A percentile compares a stretch with the other conserved stretches of the same genome.
phyloP scores from a whole-genome alignment of 2,113 vertebrate species.

The Chrysochloris asiatica region DNA sequence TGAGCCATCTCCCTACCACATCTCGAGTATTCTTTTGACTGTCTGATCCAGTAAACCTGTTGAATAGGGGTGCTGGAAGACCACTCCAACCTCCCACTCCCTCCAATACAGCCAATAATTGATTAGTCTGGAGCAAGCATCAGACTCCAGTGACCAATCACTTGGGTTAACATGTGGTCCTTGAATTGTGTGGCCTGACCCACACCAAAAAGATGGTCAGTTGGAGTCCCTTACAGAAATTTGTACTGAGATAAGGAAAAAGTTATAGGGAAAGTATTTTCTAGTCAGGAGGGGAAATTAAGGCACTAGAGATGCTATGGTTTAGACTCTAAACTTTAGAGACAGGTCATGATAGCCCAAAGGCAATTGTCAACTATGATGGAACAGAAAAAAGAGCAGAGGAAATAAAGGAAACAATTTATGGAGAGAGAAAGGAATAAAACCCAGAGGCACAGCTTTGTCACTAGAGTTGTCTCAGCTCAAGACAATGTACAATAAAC shows the following conservation, averaged over 20 bases:
- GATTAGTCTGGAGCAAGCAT: background rate
- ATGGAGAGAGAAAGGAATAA: background rate
- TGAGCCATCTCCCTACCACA: too few relatives aligned
- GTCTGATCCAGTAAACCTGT: too few relatives aligned
- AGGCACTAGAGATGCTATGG: background rate
- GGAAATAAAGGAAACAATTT: background rate
- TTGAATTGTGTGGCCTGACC: background rate
- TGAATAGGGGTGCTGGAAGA: too few relatives aligned
- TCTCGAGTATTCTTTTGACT: too few relatives aligned
- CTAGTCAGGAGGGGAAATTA: slow-evolving; percentile 23
- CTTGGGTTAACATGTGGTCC: background rate
- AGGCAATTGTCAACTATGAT: background rate
- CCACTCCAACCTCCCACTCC: too few relatives aligned
- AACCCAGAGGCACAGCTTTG: background rate
- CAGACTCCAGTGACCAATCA: background rate
- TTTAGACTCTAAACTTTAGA: background rate
- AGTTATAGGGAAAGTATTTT: background rate
- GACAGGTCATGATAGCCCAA: background rate
- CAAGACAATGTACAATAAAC: background rate
- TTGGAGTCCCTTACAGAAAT: background rate
- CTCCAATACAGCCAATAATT: background rate
- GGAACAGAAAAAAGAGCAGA: background rate
- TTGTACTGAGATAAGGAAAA: background rate
- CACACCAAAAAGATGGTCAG: background rate
- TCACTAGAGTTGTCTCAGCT: background rate